Conservation (phyloP, 1,140 invertebrate species). For the Colletes latitarsis region DNA sequence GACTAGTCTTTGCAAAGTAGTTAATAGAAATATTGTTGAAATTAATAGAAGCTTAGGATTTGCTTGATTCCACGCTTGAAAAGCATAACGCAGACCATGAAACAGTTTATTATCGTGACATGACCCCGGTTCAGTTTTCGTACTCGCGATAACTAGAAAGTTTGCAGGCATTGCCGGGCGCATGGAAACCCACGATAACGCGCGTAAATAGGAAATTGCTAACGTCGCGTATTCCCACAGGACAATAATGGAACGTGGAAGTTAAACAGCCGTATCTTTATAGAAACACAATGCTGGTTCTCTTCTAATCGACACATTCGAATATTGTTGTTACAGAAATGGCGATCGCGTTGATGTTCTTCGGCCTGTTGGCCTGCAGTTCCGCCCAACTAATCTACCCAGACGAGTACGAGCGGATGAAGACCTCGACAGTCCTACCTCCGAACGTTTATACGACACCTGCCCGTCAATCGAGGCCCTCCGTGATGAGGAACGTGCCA, state of each 20-base stretch:
- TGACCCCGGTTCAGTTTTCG: neutral
- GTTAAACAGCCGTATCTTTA: no score
- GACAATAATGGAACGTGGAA: neutral
- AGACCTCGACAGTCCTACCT: slow-evolving; percentile 1
- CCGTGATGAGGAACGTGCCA: no score
- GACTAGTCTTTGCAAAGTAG: no score
- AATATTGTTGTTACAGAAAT: slow-evolving; percentile 1
- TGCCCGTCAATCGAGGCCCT: neutral
- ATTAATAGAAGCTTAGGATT: no score
- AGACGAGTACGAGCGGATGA: slow-evolving; percentile 61
- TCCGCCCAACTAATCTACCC: slow-evolving; percentile 69
- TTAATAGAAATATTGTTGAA: no score
- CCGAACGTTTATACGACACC: neutral
- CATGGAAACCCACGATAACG: neutral
- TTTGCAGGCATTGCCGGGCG: neutral
- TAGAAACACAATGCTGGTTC: no score
- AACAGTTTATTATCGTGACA: no score
- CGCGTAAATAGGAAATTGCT: neutral
- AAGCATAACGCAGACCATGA: no score
- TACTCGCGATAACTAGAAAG: no score
- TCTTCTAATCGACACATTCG: no score
- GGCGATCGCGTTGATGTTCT: slow-evolving; percentile 31
- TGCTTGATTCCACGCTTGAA: no score
- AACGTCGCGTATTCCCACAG: no score
- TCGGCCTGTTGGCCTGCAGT: slow-evolving; percentile 38